Base-by-base conservation (phyloP, 2,113 vertebrate genomes). In the Speoplatyrhinus poulsoni region DNA sequence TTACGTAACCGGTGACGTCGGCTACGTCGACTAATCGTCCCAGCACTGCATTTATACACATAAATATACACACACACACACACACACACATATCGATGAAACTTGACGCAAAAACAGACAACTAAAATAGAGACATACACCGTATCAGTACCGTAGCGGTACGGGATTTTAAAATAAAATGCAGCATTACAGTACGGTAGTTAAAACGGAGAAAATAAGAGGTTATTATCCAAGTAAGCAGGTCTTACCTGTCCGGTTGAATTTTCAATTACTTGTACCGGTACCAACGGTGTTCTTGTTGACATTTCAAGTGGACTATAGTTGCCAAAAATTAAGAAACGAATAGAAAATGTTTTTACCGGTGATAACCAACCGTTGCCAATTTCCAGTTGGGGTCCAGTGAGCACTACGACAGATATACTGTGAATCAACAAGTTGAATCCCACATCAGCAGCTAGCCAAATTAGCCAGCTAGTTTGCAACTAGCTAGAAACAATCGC, bases 361-460 rank as follows among this genome's bases (percentile, higher is more conserved):
- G 46, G 32, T 65, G 26, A 54, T 7, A 65, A 53, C n/a, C 13
- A 63, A 62, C 11, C 33, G 9, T 76, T 52, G 57, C 9, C 60
- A 74, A 71, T 48, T 61, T 74, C 69, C 73, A 69, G 67, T 58
- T 70, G 79, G 77, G 76, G 67, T 82, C 87, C 81, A 82, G 84
- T 87, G 81, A 82, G 86, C 86, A 76, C 68, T 62, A 55, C 84
- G 72, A 85, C 82, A 84, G 78, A 84, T 65, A 83, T 74, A 82
- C 79, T 77, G 79, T 86, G 85, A 90, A 91, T 93, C 93, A 93
- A 93, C 92, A 93, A 92, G 92, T 93, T 90, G 88, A 87, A 82
- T 82, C 88, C 85, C 85, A 80, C 90, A 90, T 90, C 85, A 81
- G 83, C 80, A 73, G 78, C 79, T 84, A 84, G 78, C 66, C 36